Percentiles rank a stretch among this genome's conserved stretches.
phyloP scores from a whole-genome alignment of 1,140 invertebrate genomes.

The Achroia grisella region DNA sequence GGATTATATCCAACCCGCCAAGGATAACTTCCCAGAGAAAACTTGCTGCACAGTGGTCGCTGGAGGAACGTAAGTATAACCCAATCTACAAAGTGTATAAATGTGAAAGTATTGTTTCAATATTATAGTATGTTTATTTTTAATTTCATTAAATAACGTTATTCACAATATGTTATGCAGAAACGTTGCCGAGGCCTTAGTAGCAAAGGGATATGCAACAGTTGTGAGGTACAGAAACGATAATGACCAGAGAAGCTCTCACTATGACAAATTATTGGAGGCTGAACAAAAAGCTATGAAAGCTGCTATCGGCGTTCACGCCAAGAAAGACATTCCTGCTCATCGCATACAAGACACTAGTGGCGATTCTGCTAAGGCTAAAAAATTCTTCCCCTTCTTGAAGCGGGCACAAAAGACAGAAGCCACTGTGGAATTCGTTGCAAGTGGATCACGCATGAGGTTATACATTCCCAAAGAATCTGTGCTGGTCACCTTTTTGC shows the following conservation, averaged over 20 bases:
- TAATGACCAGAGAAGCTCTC: slow-evolving; percentile 95
- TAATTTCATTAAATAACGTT: background rate
- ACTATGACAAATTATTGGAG: slow-evolving; percentile 94
- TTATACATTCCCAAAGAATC: slow-evolving; percentile 96
- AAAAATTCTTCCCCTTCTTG: slow-evolving; percentile 93
- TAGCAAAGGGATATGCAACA: slow-evolving; percentile 92
- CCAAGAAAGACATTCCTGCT: slow-evolving; percentile 88
- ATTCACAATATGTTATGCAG: slow-evolving; percentile 61
- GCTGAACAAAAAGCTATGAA: slow-evolving; percentile 96
- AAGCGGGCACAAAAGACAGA: slow-evolving; percentile 90
- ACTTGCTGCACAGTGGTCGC: slow-evolving; percentile 93
- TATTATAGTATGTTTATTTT: background rate
- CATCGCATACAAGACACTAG: slow-evolving; percentile 93
- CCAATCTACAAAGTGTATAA: background rate
- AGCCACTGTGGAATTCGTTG: slow-evolving; percentile 96
- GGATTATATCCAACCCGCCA: slow-evolving; percentile 97
- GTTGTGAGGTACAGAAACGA: slow-evolving; percentile 95
- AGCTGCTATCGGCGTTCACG: slow-evolving; percentile 86
- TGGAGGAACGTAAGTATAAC: slow-evolving; percentile 82
- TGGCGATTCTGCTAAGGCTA: slow-evolving; percentile 89
- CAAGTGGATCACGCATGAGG: slow-evolving; percentile 93
- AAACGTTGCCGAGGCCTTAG: slow-evolving; percentile 95
- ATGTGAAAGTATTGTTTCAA: background rate
- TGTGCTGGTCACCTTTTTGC: slow-evolving; percentile 94
- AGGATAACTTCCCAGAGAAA: slow-evolving; percentile 95